Conservation (phyloP, 2,113 vertebrate species). For the Erinaceus europaeus region DNA sequence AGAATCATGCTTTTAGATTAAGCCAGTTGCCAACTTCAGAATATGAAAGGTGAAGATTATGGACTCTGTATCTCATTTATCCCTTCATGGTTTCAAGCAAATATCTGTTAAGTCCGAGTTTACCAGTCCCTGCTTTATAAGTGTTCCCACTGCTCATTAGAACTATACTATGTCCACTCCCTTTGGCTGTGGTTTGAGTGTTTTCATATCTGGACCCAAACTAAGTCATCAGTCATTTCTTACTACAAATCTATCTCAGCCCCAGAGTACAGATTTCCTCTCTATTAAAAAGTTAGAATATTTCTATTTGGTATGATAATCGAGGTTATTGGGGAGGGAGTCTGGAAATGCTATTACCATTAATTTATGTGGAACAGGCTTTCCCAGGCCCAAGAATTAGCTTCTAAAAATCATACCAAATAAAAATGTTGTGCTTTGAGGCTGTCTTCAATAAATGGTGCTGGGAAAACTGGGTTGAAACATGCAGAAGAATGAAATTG, state of each 20-base stretch:
- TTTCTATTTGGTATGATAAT: not conserved
- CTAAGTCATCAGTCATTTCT: not conserved
- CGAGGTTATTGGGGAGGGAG: not conserved
- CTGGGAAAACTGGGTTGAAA: too few species aligned
- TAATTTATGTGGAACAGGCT: too few species aligned
- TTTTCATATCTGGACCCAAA: not conserved
- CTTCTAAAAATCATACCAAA: too few species aligned
- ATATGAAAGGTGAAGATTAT: not conserved
- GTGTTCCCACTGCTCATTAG: not conserved
- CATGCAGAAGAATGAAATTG: too few species aligned
- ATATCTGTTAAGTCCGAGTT: not conserved
- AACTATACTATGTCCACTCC: not conserved
- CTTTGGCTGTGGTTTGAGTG: not conserved
- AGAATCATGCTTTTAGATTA: constrained; percentile 13
- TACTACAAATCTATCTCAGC: not conserved
- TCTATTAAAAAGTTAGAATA: too few species aligned
- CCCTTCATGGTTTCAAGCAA: not conserved
- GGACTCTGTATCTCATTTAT: not conserved
- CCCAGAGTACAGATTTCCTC: not conserved
- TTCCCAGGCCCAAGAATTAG: too few species aligned
- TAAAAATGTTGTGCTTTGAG: too few species aligned
- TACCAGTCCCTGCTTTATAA: not conserved
- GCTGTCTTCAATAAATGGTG: too few species aligned
- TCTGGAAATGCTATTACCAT: too few species aligned
- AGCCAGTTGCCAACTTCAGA: not conserved